Percentiles rank a stretch among this genome's conserved stretches.
Evolutionary conservation across 2,888 invertebrate genomes (phyloP).

Genomic region (Drosophila formosana): DNA sequence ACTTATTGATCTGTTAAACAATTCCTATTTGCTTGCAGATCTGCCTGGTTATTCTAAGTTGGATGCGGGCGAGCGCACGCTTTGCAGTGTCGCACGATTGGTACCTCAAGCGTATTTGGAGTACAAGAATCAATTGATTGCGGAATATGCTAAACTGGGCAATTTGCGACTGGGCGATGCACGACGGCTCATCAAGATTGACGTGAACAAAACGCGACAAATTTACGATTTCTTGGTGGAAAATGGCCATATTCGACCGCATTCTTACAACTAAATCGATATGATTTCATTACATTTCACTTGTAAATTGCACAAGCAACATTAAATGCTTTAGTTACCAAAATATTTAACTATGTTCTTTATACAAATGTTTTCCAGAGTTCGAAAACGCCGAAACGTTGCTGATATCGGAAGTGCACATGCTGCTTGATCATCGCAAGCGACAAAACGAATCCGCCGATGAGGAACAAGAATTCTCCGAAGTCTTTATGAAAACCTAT

Average conservation of each 20-base stretch:
- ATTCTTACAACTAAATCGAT: slow-evolving; percentile 28
- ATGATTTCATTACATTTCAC: slow-evolving; percentile 46
- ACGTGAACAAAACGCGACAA: slow-evolving; percentile 96
- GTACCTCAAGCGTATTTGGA: slow-evolving; percentile 92
- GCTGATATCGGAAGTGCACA: slow-evolving; percentile 97
- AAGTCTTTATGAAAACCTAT: slow-evolving; percentile 98
- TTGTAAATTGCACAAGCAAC: slow-evolving; percentile 60
- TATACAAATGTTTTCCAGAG: slow-evolving; percentile 87
- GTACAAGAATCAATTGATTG: slow-evolving; percentile 90
- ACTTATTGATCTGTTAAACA: not conserved
- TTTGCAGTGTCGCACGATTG: slow-evolving; percentile 91
- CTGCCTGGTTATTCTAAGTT: slow-evolving; percentile 92
- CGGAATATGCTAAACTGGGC: slow-evolving; percentile 91
- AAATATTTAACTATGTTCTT: not conserved
- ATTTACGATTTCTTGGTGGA: slow-evolving; percentile 91
- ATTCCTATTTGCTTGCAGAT: slow-evolving; percentile 87
- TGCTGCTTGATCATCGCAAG: slow-evolving; percentile 98
- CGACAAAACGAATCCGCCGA: slow-evolving; percentile 99
- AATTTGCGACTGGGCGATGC: slow-evolving; percentile 92
- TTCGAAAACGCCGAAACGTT: slow-evolving; percentile 99
- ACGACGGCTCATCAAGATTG: slow-evolving; percentile 93
- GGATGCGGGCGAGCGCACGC: slow-evolving; percentile 89
- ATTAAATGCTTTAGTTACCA: slow-evolving; percentile 12
- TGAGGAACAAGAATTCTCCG: slow-evolving; percentile 99
- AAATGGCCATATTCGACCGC: slow-evolving; percentile 88